These are phyloP conservation scores for Cataglyphis cursor DNA, from an alignment of 2,888 invertebrate species.

Conservation along the genomic window DNA sequence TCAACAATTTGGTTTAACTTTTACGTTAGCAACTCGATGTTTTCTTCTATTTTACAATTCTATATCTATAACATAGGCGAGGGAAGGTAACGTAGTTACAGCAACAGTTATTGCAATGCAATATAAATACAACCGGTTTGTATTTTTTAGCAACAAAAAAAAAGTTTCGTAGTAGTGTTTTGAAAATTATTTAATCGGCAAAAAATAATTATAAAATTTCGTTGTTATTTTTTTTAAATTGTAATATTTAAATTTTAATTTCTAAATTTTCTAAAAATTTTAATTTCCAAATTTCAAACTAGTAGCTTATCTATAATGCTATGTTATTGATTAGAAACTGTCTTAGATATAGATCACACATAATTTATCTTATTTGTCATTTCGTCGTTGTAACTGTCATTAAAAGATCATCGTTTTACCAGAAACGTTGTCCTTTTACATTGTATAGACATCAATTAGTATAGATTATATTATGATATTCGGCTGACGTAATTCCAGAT, in stretches of 20 bases:
- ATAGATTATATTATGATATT: background rate
- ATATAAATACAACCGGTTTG: background rate
- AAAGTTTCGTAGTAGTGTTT: background rate
- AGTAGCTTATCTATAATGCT: slow-evolving; percentile 8
- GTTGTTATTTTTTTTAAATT: background rate
- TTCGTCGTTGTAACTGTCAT: background rate
- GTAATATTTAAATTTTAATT: background rate
- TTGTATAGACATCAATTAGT: slow-evolving; percentile 6
- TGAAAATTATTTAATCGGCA: background rate
- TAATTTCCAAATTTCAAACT: background rate
- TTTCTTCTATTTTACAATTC: slow-evolving; percentile 11
- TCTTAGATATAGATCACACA: slow-evolving; percentile 31
- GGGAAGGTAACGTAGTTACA: background rate
- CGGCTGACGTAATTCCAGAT: slow-evolving; percentile 14
- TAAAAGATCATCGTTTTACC: background rate
- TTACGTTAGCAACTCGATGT: slow-evolving; percentile 16
- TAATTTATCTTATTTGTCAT: slow-evolving; percentile 14
- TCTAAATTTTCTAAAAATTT: no score
- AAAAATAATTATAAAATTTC: background rate
- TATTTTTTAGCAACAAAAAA: background rate
- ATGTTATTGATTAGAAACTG: background rate
- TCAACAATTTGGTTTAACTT: slow-evolving; percentile 17
- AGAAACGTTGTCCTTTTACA: background rate
- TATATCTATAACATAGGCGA: background rate
- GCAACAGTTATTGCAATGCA: background rate